Conservation (phyloP, 2,888 invertebrate species). For the Apotomis betuletana region DNA sequence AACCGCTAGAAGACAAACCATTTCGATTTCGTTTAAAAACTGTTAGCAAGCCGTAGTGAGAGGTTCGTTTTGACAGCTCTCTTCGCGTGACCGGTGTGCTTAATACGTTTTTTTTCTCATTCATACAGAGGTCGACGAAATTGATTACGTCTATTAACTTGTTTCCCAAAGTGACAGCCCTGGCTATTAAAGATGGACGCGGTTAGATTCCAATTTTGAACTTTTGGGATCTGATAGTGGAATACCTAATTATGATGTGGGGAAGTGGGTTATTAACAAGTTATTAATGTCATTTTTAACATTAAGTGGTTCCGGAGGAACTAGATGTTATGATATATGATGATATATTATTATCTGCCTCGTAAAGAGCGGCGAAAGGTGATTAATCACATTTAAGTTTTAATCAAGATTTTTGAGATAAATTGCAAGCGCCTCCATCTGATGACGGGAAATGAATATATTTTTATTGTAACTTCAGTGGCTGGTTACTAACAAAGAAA, state of each 20-base stretch:
- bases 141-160: conserved; percentile 73
- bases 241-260: conserved; percentile 39
- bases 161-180: conserved; percentile 67
- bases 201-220: conserved; percentile 49
- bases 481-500: no score
- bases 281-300: conserved; percentile 43
- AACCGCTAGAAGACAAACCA: conserved; percentile 22
- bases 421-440: background rate
- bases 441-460: background rate
- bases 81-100: conserved; percentile 67
- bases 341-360: conserved; percentile 26
- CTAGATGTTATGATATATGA: conserved; percentile 30
- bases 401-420: conserved; percentile 4
- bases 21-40: conserved; percentile 32
- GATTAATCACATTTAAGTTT: conserved; percentile 19
- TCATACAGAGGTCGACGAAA: conserved; percentile 63
- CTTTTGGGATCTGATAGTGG: conserved; percentile 42
- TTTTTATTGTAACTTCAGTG: background rate
- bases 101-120: conserved; percentile 62
- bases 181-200: conserved; percentile 58
- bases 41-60: conserved; percentile 50
- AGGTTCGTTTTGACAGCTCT: conserved; percentile 66
- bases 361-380: conserved; percentile 9
- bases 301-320: conserved; percentile 40
- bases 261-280: conserved; percentile 39